Percentiles rank a stretch among this genome's conserved stretches.
These are phyloP conservation scores for Lampropteryx suffumata DNA, from an alignment of 2,888 invertebrate genomes.

Conservation along the genomic window DNA sequence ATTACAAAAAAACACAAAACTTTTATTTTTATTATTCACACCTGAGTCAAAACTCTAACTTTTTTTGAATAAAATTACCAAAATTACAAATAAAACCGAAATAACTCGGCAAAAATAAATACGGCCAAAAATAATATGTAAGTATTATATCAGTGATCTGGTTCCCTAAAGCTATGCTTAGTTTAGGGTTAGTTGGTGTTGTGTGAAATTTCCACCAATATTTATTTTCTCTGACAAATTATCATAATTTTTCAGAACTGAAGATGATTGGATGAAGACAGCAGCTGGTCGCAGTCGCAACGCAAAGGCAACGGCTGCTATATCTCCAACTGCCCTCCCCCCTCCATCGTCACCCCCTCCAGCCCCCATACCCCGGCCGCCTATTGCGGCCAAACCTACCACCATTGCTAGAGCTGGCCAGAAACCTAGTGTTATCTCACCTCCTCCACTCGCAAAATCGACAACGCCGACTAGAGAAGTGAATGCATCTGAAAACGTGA, in stretches of 20 bases:
- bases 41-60: too few species aligned
- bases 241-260: conserved; percentile 45
- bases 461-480: not conserved
- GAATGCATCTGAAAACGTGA: conserved; percentile 1
- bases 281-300: conserved; percentile 52
- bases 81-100: too few species aligned
- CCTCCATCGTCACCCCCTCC: conserved; percentile 18
- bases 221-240: too few species aligned
- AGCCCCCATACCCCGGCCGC: conserved; percentile 17
- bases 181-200: too few species aligned
- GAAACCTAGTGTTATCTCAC: conserved; percentile 5
- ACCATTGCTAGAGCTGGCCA: not conserved
- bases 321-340: conserved; percentile 34
- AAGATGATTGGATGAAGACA: conserved; percentile 70
- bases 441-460: conserved; percentile 15
- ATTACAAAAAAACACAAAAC: too few species aligned
- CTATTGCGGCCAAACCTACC: conserved; percentile 6
- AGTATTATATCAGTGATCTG: too few species aligned
- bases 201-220: too few species aligned
- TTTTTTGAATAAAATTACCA: too few species aligned
- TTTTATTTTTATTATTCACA: too few species aligned
- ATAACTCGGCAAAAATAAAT: too few species aligned
- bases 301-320: conserved; percentile 48
- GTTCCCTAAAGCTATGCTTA: too few species aligned
- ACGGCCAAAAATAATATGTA: too few species aligned